A percentile compares a stretch with the other conserved stretches of the same genome.
These are phyloP conservation scores for Lasiurus cinereus DNA, from an alignment of 2,113 vertebrate genomes.

Conservation along the genomic window DNA sequence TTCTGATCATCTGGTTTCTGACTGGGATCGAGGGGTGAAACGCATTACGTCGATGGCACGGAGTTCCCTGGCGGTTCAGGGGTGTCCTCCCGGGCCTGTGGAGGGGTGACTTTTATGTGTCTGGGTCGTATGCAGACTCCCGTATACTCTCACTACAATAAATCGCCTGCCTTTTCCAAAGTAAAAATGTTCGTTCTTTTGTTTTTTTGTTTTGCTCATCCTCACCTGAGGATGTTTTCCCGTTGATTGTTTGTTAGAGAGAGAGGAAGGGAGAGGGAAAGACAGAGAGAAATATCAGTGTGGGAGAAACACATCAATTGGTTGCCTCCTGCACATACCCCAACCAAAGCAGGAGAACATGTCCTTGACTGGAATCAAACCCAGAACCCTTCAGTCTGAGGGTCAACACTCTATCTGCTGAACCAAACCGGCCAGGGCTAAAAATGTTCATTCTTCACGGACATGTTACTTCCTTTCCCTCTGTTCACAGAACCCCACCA, in stretches of 20 bases:
- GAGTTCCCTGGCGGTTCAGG: slow-evolving; percentile 30
- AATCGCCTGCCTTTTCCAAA: slow-evolving; percentile 86
- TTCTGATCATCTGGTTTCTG: slow-evolving; percentile 13
- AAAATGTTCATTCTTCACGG: background rate
- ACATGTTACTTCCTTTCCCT: background rate
- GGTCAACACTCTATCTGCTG: too few species aligned
- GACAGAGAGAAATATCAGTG: too few species aligned
- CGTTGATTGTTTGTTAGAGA: too few species aligned
- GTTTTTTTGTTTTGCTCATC: too few species aligned
- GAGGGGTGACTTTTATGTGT: background rate
- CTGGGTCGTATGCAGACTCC: slow-evolving; percentile 40
- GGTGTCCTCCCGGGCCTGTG: background rate
- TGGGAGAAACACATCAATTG: too few species aligned
- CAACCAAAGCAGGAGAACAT: too few species aligned
- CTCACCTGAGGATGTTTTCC: too few species aligned
- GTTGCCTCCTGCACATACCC: too few species aligned
- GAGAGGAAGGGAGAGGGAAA: too few species aligned
- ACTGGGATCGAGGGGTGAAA: slow-evolving; percentile 38
- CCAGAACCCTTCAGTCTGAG: too few species aligned
- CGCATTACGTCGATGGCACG: slow-evolving; percentile 57
- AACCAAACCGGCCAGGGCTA: background rate
- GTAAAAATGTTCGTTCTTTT: background rate
- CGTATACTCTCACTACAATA: slow-evolving; percentile 92
- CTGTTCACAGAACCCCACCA: background rate
- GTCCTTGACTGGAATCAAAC: too few species aligned